These are phyloP conservation scores for Yoshiicerus persimilis DNA, from an alignment of 1,140 invertebrate genomes.

Conservation along the genomic window DNA sequence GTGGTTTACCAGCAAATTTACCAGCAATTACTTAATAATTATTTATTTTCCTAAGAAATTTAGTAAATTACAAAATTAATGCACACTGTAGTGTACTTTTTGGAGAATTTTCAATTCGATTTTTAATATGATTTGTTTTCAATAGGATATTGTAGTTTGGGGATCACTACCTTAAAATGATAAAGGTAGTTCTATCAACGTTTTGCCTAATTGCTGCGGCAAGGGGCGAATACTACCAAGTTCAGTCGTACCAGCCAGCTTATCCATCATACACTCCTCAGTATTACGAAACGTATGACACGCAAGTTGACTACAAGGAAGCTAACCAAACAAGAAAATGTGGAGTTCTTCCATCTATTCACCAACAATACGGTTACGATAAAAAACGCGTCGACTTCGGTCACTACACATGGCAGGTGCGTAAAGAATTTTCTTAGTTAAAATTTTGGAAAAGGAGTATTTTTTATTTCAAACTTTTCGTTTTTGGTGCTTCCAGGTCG, in stretches of 20 bases:
- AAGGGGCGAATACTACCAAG: neutral
- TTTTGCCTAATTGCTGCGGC: neutral
- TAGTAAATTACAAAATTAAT: no score
- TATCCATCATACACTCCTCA: neutral
- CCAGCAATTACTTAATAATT: no score
- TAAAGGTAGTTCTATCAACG: neutral
- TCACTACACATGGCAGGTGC: conserved; percentile 46
- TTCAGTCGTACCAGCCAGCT: neutral
- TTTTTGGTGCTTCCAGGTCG: conserved; percentile 18
- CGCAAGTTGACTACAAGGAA: conserved; percentile 40
- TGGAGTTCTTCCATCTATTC: conserved; percentile 43
- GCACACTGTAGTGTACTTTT: no score
- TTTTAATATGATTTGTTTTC: no score
- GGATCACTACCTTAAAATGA: neutral
- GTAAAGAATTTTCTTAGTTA: neutral
- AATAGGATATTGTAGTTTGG: neutral
- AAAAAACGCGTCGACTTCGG: conserved; percentile 38
- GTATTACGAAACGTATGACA: conserved; percentile 46
- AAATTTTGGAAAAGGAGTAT: neutral
- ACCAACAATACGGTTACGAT: conserved; percentile 38
- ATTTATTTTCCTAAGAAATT: no score
- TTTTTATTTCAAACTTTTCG: neutral
- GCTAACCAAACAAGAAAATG: conserved; percentile 40
- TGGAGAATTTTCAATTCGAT: no score
- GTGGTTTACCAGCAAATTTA: no score